These are phyloP conservation scores for Heliconius sara DNA, from an alignment of 2,888 invertebrate genomes.

Conservation along the genomic window DNA sequence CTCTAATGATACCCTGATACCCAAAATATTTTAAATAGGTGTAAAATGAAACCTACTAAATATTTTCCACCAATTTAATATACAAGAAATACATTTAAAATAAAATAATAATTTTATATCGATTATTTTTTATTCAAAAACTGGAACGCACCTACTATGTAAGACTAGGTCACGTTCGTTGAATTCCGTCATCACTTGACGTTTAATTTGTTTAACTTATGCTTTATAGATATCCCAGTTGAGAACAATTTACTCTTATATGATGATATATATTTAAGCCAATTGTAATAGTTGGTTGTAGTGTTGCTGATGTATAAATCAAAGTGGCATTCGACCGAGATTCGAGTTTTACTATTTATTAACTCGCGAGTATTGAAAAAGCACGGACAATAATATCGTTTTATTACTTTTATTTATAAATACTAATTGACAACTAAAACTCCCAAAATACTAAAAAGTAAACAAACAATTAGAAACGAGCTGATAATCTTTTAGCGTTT, in stretches of 20 bases:
- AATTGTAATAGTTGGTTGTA: not conserved
- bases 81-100: not conserved
- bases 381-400: not conserved
- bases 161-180: not conserved
- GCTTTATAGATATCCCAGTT: not conserved
- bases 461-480: no score
- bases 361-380: not conserved
- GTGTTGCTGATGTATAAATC: not conserved
- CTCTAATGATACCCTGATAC: no score
- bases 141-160: not conserved
- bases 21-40: no score
- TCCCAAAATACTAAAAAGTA: no score
- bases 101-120: not conserved
- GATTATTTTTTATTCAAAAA: not conserved
- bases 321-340: constrained; percentile 52
- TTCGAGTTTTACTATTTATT: not conserved
- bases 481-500: no score
- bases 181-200: not conserved
- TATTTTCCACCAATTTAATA: not conserved
- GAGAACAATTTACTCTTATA: not conserved
- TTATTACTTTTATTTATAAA: not conserved
- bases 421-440: no score
- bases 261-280: constrained; percentile 12
- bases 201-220: not conserved
- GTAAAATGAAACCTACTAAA: not conserved